Percentiles rank a stretch among this genome's conserved stretches.
These are phyloP conservation scores for Phenganax subtilis DNA, from an alignment of 92 coral and sea anemone genomes.

Conservation along the genomic window DNA sequence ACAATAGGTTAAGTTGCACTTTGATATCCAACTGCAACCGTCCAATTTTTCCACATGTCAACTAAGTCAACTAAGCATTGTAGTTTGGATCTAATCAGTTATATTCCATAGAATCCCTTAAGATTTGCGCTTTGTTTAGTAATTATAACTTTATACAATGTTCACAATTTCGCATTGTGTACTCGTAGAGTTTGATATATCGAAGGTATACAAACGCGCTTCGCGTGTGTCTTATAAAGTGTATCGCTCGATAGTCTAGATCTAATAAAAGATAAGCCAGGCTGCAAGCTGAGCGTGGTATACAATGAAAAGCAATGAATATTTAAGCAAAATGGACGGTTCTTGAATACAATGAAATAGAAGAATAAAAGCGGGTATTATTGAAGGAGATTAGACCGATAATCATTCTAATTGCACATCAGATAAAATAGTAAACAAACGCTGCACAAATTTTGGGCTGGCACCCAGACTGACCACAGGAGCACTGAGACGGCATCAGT, in stretches of 20 bases:
- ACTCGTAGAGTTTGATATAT: neutral
- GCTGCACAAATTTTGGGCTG: neutral
- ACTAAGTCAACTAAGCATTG: no score
- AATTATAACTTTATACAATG: no score
- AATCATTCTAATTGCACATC: constrained; percentile 41
- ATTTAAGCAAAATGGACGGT: constrained; percentile 19
- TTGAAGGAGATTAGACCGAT: constrained; percentile 36
- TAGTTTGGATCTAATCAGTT: no score
- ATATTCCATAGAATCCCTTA: no score
- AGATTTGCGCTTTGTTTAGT: no score
- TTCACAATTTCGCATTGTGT: neutral
- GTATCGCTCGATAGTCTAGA: neutral
- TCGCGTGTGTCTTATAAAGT: constrained; percentile 8
- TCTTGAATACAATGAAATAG: constrained; percentile 17
- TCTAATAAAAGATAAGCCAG: constrained; percentile 17
- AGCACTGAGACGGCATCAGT: neutral
- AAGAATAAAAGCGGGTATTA: constrained; percentile 41
- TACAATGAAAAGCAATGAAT: constrained; percentile 37
- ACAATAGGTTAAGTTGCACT: no score
- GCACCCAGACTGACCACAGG: no score
- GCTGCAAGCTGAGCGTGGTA: constrained; percentile 29
- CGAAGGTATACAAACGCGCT: neutral
- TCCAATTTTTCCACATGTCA: no score
- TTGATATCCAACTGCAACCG: no score
- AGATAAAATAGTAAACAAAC: constrained; percentile 43